Percentiles rank a stretch among this genome's conserved stretches.
Conservation (phyloP, 2,888 invertebrate genomes). For the Diplolepis rosae region DNA sequence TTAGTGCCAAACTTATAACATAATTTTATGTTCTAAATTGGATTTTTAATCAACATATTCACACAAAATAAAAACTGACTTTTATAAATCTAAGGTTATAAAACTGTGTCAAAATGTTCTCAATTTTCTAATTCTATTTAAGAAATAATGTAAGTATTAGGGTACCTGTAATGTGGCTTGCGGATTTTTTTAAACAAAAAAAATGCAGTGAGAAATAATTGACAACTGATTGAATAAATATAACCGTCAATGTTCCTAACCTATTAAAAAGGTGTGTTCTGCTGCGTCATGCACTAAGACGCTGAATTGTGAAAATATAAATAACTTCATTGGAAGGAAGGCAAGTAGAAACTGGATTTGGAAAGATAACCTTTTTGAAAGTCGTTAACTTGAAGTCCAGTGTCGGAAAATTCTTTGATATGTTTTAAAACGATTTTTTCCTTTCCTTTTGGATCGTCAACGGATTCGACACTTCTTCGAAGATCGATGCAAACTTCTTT, state of each 20-base stretch:
- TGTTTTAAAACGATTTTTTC: slow-evolving; percentile 76
- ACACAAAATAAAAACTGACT: background rate
- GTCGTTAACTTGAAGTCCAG: slow-evolving; percentile 56
- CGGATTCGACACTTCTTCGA: slow-evolving; percentile 72
- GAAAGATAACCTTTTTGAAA: slow-evolving; percentile 66
- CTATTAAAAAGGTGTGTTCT: slow-evolving; percentile 7
- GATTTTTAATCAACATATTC: too few species aligned
- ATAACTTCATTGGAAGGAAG: slow-evolving; percentile 17
- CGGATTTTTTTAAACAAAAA: background rate
- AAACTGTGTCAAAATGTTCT: background rate
- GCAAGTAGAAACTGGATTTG: background rate
- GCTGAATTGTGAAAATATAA: slow-evolving; percentile 22
- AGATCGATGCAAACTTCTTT: slow-evolving; percentile 78
- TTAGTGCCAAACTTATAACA: too few species aligned
- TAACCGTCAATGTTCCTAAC: slow-evolving; percentile 1
- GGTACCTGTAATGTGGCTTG: slow-evolving; percentile 23
- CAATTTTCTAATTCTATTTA: background rate
- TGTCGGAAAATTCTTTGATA: slow-evolving; percentile 73
- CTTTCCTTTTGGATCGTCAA: slow-evolving; percentile 72
- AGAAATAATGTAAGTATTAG: background rate
- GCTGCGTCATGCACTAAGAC: slow-evolving; percentile 23
- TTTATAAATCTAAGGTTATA: background rate
- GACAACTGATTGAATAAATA: background rate
- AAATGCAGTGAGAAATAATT: background rate
- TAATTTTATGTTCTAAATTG: too few species aligned